Evolutionary conservation across 2,888 invertebrate species (phyloP).

Genomic region (Hyposoter dolosus): DNA sequence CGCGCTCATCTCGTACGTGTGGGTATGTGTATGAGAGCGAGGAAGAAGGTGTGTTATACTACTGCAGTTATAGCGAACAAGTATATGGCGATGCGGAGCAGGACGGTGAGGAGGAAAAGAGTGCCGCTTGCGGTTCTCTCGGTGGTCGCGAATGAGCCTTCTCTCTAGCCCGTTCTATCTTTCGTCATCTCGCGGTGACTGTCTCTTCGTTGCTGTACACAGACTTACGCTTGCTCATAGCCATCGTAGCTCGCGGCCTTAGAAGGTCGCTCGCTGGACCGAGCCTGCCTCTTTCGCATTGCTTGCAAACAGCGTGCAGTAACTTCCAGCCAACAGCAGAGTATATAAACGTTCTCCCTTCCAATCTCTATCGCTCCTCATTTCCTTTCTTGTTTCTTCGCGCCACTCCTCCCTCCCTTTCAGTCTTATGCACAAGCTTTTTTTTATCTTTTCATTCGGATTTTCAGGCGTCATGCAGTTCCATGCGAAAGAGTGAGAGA

Average conservation of each 20-base stretch:
- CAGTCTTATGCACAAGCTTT: constrained; percentile 3
- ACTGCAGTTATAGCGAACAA: constrained; percentile 33
- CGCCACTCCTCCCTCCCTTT: constrained; percentile 54
- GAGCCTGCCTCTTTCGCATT: constrained; percentile 82
- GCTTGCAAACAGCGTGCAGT: constrained; percentile 70
- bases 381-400: constrained; percentile 55
- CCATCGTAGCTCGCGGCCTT: constrained; percentile 75
- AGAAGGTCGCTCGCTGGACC: constrained; percentile 82
- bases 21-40: not conserved
- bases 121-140: constrained; percentile 55
- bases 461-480: constrained; percentile 57
- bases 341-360: constrained; percentile 72
- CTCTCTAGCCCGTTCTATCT: constrained; percentile 56
- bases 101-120: constrained; percentile 60
- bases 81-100: constrained; percentile 43
- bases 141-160: constrained; percentile 58
- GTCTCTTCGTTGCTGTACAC: constrained; percentile 43
- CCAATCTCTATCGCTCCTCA: constrained; percentile 42
- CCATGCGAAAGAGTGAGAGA: constrained; percentile 10
- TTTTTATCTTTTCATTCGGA: constrained; percentile 51
- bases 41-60: constrained; percentile 60
- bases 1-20: not conserved
- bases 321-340: constrained; percentile 73
- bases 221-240: constrained; percentile 45
- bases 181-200: constrained; percentile 40